Evolutionary conservation across 30 jellyfish, hydroid and myxozoan genomes (phyloP).

Genomic region (Turritopsis rubra): DNA sequence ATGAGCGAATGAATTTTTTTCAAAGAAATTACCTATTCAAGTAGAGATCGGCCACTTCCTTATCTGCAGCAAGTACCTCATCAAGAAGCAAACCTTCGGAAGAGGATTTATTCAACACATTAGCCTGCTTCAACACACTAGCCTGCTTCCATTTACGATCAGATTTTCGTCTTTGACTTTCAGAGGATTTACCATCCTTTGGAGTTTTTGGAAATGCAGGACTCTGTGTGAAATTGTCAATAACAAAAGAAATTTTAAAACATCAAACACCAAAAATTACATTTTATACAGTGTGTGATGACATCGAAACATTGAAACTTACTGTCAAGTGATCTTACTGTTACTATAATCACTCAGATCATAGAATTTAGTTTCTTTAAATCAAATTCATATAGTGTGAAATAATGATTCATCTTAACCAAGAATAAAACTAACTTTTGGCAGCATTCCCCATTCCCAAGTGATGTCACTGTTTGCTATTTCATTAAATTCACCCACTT

Average conservation of each 20-base stretch:
- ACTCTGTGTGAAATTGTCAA: not conserved
- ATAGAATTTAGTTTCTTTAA: too few species aligned
- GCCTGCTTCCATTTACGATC: not conserved
- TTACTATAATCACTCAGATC: too few species aligned
- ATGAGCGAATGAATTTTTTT: too few species aligned
- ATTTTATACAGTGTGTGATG: too few species aligned
- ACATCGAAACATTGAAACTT: too few species aligned
- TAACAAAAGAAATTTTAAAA: not conserved
- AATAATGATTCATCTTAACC: too few species aligned
- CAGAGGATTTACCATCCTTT: not conserved
- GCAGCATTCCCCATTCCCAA: slow-evolving; percentile 95
- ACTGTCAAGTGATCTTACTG: too few species aligned
- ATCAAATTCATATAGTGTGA: too few species aligned
- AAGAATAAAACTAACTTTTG: slow-evolving; percentile 61
- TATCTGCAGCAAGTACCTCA: slow-evolving; percentile 79
- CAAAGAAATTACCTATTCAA: slow-evolving; percentile 53
- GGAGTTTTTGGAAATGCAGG: slow-evolving; percentile 4
- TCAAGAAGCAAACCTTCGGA: slow-evolving; percentile 81
- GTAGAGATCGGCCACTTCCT: slow-evolving; percentile 85
- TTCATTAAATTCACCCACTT: slow-evolving; percentile 3
- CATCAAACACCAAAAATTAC: too few species aligned
- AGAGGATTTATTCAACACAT: slow-evolving; percentile 14
- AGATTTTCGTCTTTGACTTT: not conserved
- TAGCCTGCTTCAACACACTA: not conserved
- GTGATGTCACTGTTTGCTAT: slow-evolving; percentile 49